Conservation (phyloP, 2,797 vertebrate genomes). For the Cyprinodon diabolis region DNA sequence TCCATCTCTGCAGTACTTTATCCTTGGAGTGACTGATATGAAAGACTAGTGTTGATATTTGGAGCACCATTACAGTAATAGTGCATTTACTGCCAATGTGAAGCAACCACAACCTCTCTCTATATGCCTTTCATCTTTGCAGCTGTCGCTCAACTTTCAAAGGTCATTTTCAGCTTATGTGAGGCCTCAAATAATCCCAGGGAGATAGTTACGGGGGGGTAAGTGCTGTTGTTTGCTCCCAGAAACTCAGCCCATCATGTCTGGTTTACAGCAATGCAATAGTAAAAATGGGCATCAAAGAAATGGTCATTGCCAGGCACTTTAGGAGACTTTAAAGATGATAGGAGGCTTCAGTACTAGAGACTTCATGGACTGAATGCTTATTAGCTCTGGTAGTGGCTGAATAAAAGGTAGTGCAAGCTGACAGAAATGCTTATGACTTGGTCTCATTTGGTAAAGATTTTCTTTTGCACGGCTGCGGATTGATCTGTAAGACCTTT, state of each 20-base stretch:
- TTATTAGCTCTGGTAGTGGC: conserved; percentile 23
- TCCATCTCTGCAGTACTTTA: conserved; percentile 12
- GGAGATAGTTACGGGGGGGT: conserved; percentile 43
- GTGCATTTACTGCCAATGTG: conserved; percentile 41
- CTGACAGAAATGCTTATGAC: conserved; percentile 47
- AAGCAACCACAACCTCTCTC: conserved; percentile 52
- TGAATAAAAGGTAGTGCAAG: conserved; percentile 21
- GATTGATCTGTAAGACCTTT: neutral
- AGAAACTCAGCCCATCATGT: conserved; percentile 37
- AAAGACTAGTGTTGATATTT: conserved; percentile 43
- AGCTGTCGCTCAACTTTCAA: conserved; percentile 58
- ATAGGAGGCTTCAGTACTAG: conserved; percentile 21
- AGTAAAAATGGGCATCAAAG: conserved; percentile 10
- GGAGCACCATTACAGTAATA: conserved; percentile 57
- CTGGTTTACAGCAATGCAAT: conserved; percentile 32
- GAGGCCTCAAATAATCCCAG: conserved; percentile 59
- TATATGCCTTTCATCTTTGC: conserved; percentile 59
- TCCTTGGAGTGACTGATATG: conserved; percentile 30
- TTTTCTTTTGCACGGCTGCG: conserved; percentile 10
- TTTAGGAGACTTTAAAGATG: conserved; percentile 42
- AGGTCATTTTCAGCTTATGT: conserved; percentile 62
- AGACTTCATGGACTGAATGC: conserved; percentile 32
- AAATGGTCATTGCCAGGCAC: conserved; percentile 19
- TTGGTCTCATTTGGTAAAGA: conserved; percentile 20
- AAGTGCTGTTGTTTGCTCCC: conserved; percentile 50